Evolutionary conservation across 2,888 invertebrate species (phyloP).

Genomic region (Drymonia ruficornis): DNA sequence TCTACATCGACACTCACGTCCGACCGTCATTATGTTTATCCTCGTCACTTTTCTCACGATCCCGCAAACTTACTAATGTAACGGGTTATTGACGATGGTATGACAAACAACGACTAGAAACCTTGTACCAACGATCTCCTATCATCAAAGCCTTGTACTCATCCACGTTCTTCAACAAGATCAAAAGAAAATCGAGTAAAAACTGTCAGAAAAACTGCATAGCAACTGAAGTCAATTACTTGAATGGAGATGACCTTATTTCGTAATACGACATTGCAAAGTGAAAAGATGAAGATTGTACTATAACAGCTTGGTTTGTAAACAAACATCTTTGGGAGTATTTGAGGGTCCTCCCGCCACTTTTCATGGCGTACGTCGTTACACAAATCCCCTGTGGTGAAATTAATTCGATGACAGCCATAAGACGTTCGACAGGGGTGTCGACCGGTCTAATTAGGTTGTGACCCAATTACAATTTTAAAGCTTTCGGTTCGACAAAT

Average conservation of each 20-base stretch:
- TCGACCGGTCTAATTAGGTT: constrained; percentile 73
- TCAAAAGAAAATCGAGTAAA: background rate
- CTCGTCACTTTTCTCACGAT: constrained; percentile 18
- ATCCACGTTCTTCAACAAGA: no score
- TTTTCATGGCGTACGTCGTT: constrained; percentile 54
- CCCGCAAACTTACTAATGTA: constrained; percentile 16
- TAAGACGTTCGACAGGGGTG: constrained; percentile 67
- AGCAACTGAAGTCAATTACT: background rate
- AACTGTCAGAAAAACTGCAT: background rate
- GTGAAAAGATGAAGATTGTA: constrained; percentile 9
- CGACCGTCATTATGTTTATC: constrained; percentile 6
- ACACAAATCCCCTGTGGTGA: constrained; percentile 66
- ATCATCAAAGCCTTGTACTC: background rate
- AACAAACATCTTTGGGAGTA: constrained; percentile 35
- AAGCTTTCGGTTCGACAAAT: constrained; percentile 54
- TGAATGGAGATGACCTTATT: background rate
- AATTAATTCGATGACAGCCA: constrained; percentile 66
- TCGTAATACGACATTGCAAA: background rate
- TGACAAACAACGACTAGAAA: background rate
- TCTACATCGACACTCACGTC: background rate
- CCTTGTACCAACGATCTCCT: no score
- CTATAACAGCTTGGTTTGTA: constrained; percentile 26
- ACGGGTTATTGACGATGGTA: background rate
- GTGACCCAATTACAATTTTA: constrained; percentile 79
- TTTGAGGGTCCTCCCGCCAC: background rate